Conservation (phyloP, 2,113 vertebrate species). For the Mesoclemmys tuberculata region DNA sequence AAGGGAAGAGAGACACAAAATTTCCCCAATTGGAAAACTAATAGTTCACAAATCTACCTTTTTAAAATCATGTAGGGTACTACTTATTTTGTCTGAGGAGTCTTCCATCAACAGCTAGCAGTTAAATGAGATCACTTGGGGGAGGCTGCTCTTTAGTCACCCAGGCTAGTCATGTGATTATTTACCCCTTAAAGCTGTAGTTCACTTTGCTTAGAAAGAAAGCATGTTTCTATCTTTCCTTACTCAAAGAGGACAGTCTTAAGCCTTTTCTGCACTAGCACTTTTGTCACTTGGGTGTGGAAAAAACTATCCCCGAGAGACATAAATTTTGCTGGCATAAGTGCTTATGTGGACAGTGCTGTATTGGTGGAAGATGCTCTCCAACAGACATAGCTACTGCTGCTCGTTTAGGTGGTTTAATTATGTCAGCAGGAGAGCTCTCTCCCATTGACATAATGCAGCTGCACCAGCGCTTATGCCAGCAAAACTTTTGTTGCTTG, state of each 20-base stretch:
- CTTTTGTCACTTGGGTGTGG: too few relatives aligned
- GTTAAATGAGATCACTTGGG: neutral
- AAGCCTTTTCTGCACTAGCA: too few relatives aligned
- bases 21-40: neutral
- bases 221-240: neutral
- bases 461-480: too few relatives aligned
- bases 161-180: neutral
- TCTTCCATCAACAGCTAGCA: neutral
- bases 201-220: rapidly evolving
- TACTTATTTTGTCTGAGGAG: neutral
- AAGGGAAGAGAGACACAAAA: neutral
- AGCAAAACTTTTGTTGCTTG: too few relatives aligned
- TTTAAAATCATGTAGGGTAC: neutral
- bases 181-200: neutral
- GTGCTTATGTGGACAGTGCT: too few relatives aligned
- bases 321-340: too few relatives aligned
- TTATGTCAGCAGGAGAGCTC: neutral
- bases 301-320: too few relatives aligned
- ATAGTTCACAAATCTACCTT: neutral
- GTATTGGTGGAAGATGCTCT: too few relatives aligned
- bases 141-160: neutral
- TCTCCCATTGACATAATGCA: too few relatives aligned
- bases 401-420: neutral
- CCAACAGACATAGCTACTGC: too few relatives aligned
- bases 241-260: neutral